Evolutionary conservation across 1,140 invertebrate species (phyloP).

Genomic region (Drosophila melanogaster): DNA sequence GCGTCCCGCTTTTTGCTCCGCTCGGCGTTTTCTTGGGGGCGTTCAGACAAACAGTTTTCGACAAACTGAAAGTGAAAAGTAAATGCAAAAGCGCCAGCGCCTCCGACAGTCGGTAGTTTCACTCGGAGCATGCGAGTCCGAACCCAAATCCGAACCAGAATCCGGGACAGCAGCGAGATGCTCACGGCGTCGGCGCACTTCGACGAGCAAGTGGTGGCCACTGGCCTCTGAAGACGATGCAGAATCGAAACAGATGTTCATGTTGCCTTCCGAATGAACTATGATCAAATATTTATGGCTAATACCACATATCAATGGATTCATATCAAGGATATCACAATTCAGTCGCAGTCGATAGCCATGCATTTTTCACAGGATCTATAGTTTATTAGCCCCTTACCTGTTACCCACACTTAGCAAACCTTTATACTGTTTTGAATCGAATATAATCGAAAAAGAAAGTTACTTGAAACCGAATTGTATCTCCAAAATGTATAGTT

Average conservation of each 20-base stretch:
- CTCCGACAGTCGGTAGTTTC: constrained; percentile 25
- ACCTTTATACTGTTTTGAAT: too few relatives aligned
- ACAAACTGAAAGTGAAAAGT: constrained; percentile 78
- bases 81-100: constrained; percentile 63
- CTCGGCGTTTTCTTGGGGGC: constrained; percentile 29
- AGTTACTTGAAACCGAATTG: too few relatives aligned
- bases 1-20: constrained; percentile 39
- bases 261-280: constrained; percentile 37
- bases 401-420: too few relatives aligned
- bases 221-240: constrained; percentile 51
- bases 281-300: constrained; percentile 26
- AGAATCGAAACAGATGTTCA: constrained; percentile 50
- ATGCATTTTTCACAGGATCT: too few relatives aligned
- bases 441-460: too few relatives aligned
- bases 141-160: constrained; percentile 45
- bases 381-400: too few relatives aligned
- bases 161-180: constrained; percentile 59
- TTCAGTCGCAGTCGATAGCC: neutral
- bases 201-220: constrained; percentile 67
- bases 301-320: constrained; percentile 4
- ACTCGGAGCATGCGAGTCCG: too few relatives aligned
- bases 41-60: constrained; percentile 76
- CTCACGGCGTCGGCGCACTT: constrained; percentile 61
- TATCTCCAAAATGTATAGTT: neutral
- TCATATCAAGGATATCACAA: constrained; percentile 5